These are phyloP conservation scores for Balaenoptera acutorostrata DNA, from an alignment of 2,113 vertebrate species.

Conservation along the genomic window DNA sequence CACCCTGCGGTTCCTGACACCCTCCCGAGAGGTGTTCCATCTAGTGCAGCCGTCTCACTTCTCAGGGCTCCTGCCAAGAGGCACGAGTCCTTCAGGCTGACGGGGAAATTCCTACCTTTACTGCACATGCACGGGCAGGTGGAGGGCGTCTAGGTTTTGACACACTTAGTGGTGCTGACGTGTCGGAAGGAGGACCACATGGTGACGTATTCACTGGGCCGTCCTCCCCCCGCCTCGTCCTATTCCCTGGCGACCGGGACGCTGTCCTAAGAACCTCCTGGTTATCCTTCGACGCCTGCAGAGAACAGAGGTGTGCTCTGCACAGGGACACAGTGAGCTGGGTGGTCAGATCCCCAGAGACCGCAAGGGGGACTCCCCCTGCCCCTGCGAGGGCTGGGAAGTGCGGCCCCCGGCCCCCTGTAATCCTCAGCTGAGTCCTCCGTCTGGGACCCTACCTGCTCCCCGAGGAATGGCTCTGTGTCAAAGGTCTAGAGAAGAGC, in stretches of 20 bases:
- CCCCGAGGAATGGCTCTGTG: not conserved
- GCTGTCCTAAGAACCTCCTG: not conserved
- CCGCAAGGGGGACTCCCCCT: not conserved
- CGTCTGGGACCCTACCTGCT: not conserved
- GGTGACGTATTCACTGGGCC: not conserved
- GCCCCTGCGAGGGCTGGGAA: not conserved
- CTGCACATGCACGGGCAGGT: fast-evolving
- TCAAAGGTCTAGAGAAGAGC: not conserved
- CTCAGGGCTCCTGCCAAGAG: not conserved
- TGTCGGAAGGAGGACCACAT: not conserved
- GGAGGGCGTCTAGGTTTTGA: not conserved
- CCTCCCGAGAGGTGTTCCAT: too few species aligned
- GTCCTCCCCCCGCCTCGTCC: not conserved
- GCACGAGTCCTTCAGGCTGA: not conserved
- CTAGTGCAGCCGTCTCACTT: not conserved
- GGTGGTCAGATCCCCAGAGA: not conserved
- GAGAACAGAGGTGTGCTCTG: not conserved
- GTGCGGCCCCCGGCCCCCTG: fast-evolving
- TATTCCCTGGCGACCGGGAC: not conserved
- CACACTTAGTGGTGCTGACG: not conserved
- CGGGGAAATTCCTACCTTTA: not conserved
- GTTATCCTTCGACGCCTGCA: not conserved
- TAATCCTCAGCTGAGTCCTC: not conserved
- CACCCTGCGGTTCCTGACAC: not conserved
- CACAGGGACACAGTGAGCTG: fast-evolving